Base-by-base conservation (phyloP, 2,113 vertebrate genomes). In the Cyphomyrus discorhynchus region DNA sequence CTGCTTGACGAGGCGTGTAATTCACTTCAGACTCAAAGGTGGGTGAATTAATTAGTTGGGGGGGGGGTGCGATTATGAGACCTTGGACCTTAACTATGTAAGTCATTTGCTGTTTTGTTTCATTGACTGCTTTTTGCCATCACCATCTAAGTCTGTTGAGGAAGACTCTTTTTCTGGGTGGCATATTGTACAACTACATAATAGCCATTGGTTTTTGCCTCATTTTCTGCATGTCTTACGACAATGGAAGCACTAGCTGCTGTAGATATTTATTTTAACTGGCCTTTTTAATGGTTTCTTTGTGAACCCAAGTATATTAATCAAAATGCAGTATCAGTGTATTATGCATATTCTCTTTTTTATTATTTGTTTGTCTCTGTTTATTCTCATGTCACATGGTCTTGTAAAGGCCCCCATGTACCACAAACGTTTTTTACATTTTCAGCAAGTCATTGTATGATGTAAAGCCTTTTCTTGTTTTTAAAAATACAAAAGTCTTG, bases 281-380 rank as follows among this genome's bases (percentile, higher is more conserved):
- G 35, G 35, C 77, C 46, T 19, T 47, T 49, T 21, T 87, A 52
- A 82, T 27, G 24, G 45, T 83, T n/a, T 91, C 88, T 88, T 62
- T 70, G 39, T 91, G 92, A 93, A 82, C 77, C 91, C 85, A 90
- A 87, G 92, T 56, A 93, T 93, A 92, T 91, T 42, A 85, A 49
- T 89, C 42, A 92, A 90, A 90, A 93, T 94, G 92, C 95, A 96
- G 94, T 95, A 96, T 95, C 93, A 91, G 91, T 93, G 91, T 94
- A 92, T 93, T 92, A 82, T 94, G 93, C 93, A 90, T 21, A 91
- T 93, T 93, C 91, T 94, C 89, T 92, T 93, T 74, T 84, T 88
- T 80, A 89, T 88, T 88, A 46, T 11, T 90, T 91, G 62, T 90
- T 92, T 91, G 91, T 92, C 90, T 91, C 90, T 91, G 31, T 62